Conservation (phyloP, 1,140 invertebrate species). For the Leptonema lineaticorne region DNA sequence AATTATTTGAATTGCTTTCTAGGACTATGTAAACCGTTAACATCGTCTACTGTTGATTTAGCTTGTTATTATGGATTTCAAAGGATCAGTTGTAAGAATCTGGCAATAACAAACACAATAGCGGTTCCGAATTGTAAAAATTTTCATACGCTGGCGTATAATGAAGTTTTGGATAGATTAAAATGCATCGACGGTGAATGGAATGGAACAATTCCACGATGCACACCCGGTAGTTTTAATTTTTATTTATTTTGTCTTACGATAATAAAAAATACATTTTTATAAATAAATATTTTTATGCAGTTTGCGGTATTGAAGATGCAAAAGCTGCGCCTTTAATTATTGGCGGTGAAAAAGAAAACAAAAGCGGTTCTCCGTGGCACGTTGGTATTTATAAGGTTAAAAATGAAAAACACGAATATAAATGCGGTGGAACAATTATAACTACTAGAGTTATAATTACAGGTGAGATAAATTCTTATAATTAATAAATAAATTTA, state of each 20-base stretch:
- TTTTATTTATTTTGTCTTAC: background rate
- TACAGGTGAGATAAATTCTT: background rate
- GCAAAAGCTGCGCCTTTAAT: background rate
- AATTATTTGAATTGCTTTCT: background rate
- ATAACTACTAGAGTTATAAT: background rate
- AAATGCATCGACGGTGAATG: conserved; percentile 21
- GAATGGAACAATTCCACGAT: conserved; percentile 19
- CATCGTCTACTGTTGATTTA: conserved; percentile 24
- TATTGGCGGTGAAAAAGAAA: background rate
- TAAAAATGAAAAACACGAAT: too few relatives aligned
- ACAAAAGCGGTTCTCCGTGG: conserved; percentile 9
- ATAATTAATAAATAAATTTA: background rate
- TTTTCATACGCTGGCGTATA: background rate
- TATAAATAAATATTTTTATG: background rate
- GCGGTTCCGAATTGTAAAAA: background rate
- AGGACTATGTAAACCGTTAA: background rate
- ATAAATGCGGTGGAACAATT: conserved; percentile 1
- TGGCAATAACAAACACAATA: background rate
- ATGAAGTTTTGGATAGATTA: background rate
- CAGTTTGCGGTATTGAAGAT: conserved; percentile 19
- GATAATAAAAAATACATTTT: background rate
- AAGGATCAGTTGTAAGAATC: background rate
- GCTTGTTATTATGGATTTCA: background rate
- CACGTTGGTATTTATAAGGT: conserved; percentile 21
- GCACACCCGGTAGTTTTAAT: conserved; percentile 7